phyloP scores from a whole-genome alignment of 2,888 invertebrate genomes.

The Netelia virgata region DNA sequence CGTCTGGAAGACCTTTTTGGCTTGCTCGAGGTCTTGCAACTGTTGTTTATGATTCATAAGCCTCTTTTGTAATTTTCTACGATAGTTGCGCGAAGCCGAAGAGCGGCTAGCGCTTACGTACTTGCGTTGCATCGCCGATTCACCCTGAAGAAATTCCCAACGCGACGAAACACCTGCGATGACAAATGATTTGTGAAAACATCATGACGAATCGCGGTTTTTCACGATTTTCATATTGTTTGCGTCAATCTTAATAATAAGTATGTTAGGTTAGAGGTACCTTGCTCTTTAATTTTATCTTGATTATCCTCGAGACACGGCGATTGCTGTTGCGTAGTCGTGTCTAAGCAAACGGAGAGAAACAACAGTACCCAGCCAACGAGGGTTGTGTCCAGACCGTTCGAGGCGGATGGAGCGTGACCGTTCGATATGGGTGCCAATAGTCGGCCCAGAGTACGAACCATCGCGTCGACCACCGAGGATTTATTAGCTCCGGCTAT shows the following conservation, averaged over 20 bases:
- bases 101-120: constrained; percentile 81
- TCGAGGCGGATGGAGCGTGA: constrained; percentile 74
- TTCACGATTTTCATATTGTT: background rate
- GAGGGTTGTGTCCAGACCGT: constrained; percentile 80
- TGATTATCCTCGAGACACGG: constrained; percentile 78
- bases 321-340: constrained; percentile 76
- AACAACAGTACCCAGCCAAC: constrained; percentile 92
- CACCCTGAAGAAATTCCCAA: constrained; percentile 97
- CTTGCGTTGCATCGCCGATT: constrained; percentile 87
- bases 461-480: constrained; percentile 88
- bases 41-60: constrained; percentile 89
- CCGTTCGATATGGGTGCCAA: constrained; percentile 86
- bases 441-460: constrained; percentile 87
- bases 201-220: background rate
- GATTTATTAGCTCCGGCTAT: constrained; percentile 86
- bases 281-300: constrained; percentile 83
- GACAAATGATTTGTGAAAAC: background rate
- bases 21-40: constrained; percentile 89
- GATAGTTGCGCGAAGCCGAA: constrained; percentile 86
- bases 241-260: background rate
- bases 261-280: constrained; percentile 68
- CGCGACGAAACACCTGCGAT: constrained; percentile 85
- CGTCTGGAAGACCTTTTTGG: constrained; percentile 88
- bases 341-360: constrained; percentile 90
- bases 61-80: constrained; percentile 90